Evolutionary conservation across 2,797 vertebrate genomes (phyloP).

Genomic region (Cynopterus sphinx): DNA sequence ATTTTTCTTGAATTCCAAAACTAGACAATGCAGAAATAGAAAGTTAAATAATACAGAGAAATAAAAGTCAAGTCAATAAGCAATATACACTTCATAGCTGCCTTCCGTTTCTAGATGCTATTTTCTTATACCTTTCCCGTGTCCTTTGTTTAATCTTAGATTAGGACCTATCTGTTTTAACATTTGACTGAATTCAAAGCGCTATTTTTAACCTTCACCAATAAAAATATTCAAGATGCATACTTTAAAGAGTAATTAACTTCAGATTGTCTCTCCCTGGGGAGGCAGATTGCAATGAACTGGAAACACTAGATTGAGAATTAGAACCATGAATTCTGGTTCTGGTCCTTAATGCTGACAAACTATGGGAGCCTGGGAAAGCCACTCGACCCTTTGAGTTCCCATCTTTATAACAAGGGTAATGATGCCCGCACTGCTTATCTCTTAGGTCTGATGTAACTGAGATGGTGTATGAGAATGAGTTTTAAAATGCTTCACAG

Average conservation of each 20-base stretch:
- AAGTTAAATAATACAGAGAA: not conserved
- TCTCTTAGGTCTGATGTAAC: not conserved
- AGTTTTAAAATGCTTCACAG: not conserved
- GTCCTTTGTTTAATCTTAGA: slow-evolving; percentile 62
- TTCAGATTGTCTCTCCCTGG: slow-evolving; percentile 48
- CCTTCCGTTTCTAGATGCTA: not conserved
- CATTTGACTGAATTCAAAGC: slow-evolving; percentile 55
- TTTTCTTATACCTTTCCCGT: slow-evolving; percentile 15
- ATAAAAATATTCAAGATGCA: slow-evolving; percentile 64
- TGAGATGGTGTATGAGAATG: not conserved
- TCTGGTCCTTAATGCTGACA: slow-evolving; percentile 22
- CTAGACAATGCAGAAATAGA: not conserved
- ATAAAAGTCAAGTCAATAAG: slow-evolving; percentile 1
- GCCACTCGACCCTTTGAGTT: not conserved
- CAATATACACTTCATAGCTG: not conserved
- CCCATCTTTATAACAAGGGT: not conserved
- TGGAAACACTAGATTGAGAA: not conserved
- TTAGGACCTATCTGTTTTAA: slow-evolving; percentile 54
- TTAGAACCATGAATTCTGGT: not conserved
- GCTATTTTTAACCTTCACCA: slow-evolving; percentile 62
- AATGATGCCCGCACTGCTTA: not conserved
- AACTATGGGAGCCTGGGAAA: not conserved
- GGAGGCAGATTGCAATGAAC: slow-evolving; percentile 40
- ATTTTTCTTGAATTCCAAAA: not conserved
- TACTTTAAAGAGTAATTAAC: slow-evolving; percentile 44